Evolutionary conservation across 2,113 vertebrate genomes (phyloP).

Genomic region (Dicaeum eximium): DNA sequence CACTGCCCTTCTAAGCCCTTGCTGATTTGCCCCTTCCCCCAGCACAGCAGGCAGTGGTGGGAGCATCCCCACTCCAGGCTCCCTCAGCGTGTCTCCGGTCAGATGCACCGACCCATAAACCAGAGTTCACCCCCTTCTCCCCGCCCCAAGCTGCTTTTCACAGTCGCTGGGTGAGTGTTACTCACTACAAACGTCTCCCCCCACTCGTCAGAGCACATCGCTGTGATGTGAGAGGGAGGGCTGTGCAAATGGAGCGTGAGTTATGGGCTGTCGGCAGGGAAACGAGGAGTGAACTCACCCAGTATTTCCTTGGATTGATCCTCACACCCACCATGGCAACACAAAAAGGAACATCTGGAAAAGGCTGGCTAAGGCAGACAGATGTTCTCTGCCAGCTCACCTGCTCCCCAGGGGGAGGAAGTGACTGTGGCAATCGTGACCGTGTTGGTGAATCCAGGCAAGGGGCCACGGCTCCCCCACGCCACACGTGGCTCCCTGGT

Average conservation of each 20-base stretch:
- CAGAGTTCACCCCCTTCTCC: not conserved
- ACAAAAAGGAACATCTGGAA: constrained; percentile 41
- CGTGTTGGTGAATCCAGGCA: not conserved
- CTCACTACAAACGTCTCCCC: not conserved
- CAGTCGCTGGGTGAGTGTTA: not conserved
- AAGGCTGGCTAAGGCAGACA: not conserved
- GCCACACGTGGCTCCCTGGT: accelerated
- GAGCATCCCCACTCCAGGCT: not conserved
- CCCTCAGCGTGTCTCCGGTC: not conserved
- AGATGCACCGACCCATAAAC: not conserved
- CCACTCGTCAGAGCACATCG: not conserved
- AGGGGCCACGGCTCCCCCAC: accelerated
- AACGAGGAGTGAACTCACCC: not conserved
- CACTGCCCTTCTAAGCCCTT: not conserved
- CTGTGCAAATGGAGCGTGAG: constrained; percentile 30
- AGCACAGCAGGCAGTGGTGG: not conserved
- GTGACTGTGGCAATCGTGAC: not conserved
- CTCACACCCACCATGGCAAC: constrained; percentile 5
- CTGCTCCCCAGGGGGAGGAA: not conserved
- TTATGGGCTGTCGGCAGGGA: not conserved
- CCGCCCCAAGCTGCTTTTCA: not conserved
- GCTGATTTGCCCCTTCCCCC: not conserved
- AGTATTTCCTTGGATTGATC: constrained; percentile 13
- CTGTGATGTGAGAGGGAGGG: not conserved
- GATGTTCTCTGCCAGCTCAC: not conserved